Conservation (phyloP, 2,113 vertebrate genomes). For the Macrotus californicus region DNA sequence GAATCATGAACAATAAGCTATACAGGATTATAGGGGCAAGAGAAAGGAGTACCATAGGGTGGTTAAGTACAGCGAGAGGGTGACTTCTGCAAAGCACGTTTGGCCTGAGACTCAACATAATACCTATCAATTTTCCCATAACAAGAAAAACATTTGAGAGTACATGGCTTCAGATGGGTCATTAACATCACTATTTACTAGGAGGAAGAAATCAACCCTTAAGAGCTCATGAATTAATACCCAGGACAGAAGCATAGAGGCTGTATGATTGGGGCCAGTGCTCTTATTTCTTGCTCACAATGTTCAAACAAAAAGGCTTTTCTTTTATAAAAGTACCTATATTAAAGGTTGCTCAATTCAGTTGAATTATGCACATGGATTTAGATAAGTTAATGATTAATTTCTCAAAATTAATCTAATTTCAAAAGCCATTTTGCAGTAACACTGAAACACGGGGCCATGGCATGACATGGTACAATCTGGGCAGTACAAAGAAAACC, state of each 20-base stretch:
- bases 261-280: neutral
- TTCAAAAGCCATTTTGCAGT: slow-evolving; percentile 9
- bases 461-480: neutral
- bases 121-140: neutral
- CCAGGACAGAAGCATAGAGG: neutral
- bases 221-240: neutral
- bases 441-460: neutral
- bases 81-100: neutral
- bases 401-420: slow-evolving; percentile 17
- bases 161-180: neutral
- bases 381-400: neutral
- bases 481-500: neutral
- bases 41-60: neutral
- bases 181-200: neutral
- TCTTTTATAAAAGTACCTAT: neutral
- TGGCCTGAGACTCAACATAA: neutral
- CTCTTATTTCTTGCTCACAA: neutral
- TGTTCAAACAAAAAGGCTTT: neutral
- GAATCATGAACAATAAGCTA: neutral
- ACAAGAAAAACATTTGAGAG: slow-evolving; percentile 26
- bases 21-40: neutral
- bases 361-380: neutral
- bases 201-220: neutral
- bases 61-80: neutral
- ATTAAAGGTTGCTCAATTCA: neutral